phyloP scores from a whole-genome alignment of 2,888 invertebrate genomes.

The Eutolmus rufibarbis region DNA sequence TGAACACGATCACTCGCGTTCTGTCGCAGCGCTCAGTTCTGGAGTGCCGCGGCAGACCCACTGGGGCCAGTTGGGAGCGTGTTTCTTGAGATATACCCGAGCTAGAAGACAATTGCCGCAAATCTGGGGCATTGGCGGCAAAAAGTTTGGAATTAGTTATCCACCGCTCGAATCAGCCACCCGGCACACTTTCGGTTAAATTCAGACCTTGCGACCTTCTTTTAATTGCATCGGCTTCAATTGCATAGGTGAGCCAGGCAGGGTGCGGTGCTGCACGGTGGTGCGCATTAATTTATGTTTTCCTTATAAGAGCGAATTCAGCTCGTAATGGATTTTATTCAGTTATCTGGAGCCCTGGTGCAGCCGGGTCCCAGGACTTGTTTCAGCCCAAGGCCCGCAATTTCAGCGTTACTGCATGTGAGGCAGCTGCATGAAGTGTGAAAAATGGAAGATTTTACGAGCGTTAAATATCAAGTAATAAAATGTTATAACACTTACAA shows the following conservation, averaged over 20 bases:
- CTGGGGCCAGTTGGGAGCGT: neutral
- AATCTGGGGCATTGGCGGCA: constrained; percentile 16
- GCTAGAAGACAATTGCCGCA: constrained; percentile 5
- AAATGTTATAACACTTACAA: neutral
- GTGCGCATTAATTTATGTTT: neutral
- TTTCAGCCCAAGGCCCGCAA: neutral
- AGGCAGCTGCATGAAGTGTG: neutral
- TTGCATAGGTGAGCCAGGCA: neutral
- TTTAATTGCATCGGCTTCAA: neutral
- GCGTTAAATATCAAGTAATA: neutral
- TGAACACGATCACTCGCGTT: neutral
- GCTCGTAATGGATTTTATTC: neutral
- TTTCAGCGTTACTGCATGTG: neutral
- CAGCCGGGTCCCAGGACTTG: neutral
- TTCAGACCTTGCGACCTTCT: neutral
- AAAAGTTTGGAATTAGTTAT: constrained; percentile 20
- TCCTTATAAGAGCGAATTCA: neutral
- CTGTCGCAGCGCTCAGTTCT: neutral
- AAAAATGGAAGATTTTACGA: neutral
- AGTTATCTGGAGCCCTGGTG: neutral
- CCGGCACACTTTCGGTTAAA: neutral
- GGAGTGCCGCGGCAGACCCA: neutral
- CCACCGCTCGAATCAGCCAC: neutral
- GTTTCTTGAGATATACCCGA: neutral
- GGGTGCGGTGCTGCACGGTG: neutral